Evolutionary conservation across 2,888 invertebrate genomes (phyloP).

Genomic region (Apodemia zela): DNA sequence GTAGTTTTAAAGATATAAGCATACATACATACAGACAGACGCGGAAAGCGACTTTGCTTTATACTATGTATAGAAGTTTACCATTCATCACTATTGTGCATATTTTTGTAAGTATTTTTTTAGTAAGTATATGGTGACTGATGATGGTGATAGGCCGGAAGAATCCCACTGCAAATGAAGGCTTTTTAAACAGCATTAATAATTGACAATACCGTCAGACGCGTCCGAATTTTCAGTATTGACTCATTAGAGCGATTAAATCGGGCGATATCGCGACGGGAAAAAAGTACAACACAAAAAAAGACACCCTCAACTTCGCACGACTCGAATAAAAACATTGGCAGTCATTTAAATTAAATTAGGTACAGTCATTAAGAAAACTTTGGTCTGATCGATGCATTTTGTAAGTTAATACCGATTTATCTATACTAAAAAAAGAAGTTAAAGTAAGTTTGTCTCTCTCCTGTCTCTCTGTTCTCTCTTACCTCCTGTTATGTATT

Average conservation of each 20-base stretch:
- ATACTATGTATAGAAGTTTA: no score
- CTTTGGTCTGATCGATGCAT: background rate
- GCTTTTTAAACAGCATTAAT: constrained; percentile 17
- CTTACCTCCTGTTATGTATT: no score
- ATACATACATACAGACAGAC: no score
- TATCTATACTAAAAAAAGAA: no score
- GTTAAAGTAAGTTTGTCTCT: no score
- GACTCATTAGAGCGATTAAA: constrained; percentile 32
- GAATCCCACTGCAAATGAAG: constrained; percentile 28
- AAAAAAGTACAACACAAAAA: constrained; percentile 31
- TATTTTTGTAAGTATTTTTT: no score
- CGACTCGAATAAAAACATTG: constrained; percentile 35
- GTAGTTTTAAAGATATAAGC: no score
- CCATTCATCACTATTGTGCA: no score
- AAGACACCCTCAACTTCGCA: constrained; percentile 36
- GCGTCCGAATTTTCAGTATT: constrained; percentile 30
- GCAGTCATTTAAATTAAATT: constrained; percentile 40
- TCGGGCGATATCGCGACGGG: constrained; percentile 28
- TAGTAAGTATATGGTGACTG: no score
- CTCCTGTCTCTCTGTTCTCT: no score
- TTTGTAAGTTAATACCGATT: no score
- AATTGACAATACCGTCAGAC: constrained; percentile 13
- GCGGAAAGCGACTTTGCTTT: no score
- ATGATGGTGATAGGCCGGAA: background rate
- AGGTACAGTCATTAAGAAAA: constrained; percentile 31